Percentiles rank a stretch among this genome's conserved stretches.
Conservation (phyloP, 2,888 invertebrate genomes). For the Orthosia cruda region DNA sequence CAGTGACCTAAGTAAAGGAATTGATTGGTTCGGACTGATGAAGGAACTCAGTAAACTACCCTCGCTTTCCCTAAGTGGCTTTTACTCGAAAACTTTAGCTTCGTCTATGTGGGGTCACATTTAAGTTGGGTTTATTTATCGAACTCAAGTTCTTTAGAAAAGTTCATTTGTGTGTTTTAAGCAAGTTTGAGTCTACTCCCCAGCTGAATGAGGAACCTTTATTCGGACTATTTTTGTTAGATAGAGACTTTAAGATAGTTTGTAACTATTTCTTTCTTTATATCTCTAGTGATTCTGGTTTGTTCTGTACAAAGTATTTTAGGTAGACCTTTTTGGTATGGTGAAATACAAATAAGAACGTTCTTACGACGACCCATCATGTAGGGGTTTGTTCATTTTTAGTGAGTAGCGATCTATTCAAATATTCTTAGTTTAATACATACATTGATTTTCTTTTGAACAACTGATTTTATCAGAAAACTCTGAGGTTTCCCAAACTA, state of each 20-base stretch:
- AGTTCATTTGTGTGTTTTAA: constrained; percentile 61
- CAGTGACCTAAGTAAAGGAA: constrained; percentile 29
- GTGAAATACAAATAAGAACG: not conserved
- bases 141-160: constrained; percentile 60
- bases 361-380: not conserved
- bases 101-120: constrained; percentile 52
- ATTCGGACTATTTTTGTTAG: constrained; percentile 35
- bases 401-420: no score
- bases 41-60: constrained; percentile 44
- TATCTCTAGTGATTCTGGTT: not conserved
- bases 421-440: not conserved
- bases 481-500: not conserved
- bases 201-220: constrained; percentile 25
- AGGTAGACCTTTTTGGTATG: not conserved
- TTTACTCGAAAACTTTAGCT: constrained; percentile 61
- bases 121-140: constrained; percentile 65
- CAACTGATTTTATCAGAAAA: not conserved
- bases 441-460: not conserved
- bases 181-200: constrained; percentile 40
- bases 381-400: not conserved
- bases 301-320: not conserved
- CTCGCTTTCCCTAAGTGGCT: constrained; percentile 57
- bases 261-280: constrained; percentile 15
- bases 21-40: constrained; percentile 56
- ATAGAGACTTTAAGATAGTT: constrained; percentile 26